phyloP scores from a whole-genome alignment of 2,113 vertebrate species.

The Sisor rabdophorus region DNA sequence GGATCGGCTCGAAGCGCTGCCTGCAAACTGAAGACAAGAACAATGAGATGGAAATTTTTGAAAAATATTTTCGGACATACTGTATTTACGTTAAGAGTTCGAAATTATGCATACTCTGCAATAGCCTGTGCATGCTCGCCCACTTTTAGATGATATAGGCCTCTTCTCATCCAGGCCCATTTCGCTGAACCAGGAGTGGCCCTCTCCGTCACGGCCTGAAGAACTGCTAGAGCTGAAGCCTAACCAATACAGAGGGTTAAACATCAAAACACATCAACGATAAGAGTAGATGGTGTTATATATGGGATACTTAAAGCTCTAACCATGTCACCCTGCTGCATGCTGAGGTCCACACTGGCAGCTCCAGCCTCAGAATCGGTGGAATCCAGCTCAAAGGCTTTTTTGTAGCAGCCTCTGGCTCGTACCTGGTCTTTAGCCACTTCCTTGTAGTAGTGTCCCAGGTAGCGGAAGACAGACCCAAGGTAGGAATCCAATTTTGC shows the following conservation, averaged over 20 bases:
- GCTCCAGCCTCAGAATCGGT: constrained; percentile 80
- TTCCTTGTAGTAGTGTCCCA: constrained; percentile 89
- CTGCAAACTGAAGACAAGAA: constrained; percentile 77
- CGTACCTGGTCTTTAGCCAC: constrained; percentile 77
- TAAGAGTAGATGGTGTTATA: neutral
- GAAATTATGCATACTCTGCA: constrained; percentile 77
- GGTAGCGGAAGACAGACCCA: constrained; percentile 79
- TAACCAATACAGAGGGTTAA: constrained; percentile 48
- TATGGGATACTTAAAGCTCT: neutral
- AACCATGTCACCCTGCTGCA: constrained; percentile 88
- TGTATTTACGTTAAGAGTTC: too few relatives aligned
- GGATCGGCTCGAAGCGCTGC: constrained; percentile 92
- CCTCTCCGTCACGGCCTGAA: constrained; percentile 81
- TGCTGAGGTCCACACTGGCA: constrained; percentile 84
- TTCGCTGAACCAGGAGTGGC: constrained; percentile 83
- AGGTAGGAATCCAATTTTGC: constrained; percentile 84
- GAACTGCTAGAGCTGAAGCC: constrained; percentile 80
- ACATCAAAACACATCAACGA: neutral
- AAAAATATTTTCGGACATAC: neutral
- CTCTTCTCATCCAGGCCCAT: constrained; percentile 95
- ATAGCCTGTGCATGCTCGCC: constrained; percentile 81
- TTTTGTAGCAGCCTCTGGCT: constrained; percentile 90
- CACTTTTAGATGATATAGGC: constrained; percentile 83
- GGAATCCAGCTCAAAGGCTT: constrained; percentile 87
- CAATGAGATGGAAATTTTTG: neutral